Conservation (phyloP, 2,797 vertebrate species). For the Coranthus polyacanthus region DNA sequence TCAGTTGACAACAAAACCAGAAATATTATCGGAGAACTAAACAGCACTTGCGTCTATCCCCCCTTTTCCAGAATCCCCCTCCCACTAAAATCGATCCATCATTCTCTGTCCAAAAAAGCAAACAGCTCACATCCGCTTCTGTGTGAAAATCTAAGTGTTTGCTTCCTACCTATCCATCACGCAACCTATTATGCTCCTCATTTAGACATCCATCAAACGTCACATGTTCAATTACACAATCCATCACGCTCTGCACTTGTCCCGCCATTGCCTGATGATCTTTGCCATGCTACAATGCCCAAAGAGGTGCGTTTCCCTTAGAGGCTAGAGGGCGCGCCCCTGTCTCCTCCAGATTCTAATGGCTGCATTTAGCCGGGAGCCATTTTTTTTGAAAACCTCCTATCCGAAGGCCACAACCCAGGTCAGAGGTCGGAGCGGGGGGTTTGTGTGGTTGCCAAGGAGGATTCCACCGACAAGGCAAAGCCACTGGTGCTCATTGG, state of each 20-base stretch:
- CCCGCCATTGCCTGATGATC: slow-evolving; percentile 64
- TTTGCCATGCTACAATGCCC: slow-evolving; percentile 68
- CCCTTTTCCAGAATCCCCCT: neutral
- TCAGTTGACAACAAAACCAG: too few relatives aligned
- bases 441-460: slow-evolving; percentile 75
- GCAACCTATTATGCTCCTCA: slow-evolving; percentile 70
- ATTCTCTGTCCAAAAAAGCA: slow-evolving; percentile 64
- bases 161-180: slow-evolving; percentile 83
- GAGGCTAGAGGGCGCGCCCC: slow-evolving; percentile 63
- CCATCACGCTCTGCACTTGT: slow-evolving; percentile 73
- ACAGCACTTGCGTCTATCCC: slow-evolving; percentile 11
- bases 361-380: slow-evolving; percentile 73
- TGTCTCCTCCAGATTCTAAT: slow-evolving; percentile 70
- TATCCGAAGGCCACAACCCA: slow-evolving; percentile 49
- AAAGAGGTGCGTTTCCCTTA: slow-evolving; percentile 67
- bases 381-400: slow-evolving; percentile 53
- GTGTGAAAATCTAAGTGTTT: slow-evolving; percentile 71
- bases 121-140: slow-evolving; percentile 81
- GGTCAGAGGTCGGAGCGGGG: slow-evolving; percentile 71
- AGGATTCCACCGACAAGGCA: slow-evolving; percentile 56
- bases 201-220: slow-evolving; percentile 79
- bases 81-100: slow-evolving; percentile 65
- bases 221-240: slow-evolving; percentile 73
- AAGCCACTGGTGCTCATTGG: slow-evolving; percentile 68
- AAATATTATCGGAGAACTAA: slow-evolving; percentile 1